These are phyloP conservation scores for Flabesymbios commensalis DNA, from an alignment of 2,888 invertebrate genomes.

Conservation along the genomic window DNA sequence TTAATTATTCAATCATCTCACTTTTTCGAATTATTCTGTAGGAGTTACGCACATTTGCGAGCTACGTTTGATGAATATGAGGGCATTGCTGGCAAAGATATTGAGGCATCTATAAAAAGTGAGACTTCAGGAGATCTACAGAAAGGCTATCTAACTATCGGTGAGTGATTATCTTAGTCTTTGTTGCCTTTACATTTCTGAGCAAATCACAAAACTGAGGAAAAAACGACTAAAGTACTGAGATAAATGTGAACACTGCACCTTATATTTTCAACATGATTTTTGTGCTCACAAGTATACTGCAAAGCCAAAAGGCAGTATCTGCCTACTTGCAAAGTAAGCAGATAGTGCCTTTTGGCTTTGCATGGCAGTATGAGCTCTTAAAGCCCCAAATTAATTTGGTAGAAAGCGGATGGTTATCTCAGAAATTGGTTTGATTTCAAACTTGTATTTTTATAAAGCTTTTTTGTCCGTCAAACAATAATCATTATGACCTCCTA, in stretches of 20 bases:
- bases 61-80: conserved; percentile 76
- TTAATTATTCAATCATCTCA: too few relatives aligned
- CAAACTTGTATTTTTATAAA: not conserved
- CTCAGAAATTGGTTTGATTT: too few relatives aligned
- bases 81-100: conserved; percentile 72
- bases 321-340: too few relatives aligned
- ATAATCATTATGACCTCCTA: not conserved
- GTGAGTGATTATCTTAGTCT: conserved; percentile 32
- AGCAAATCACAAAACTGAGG: not conserved
- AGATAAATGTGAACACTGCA: too few relatives aligned
- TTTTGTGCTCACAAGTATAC: too few relatives aligned
- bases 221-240: too few relatives aligned
- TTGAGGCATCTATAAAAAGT: conserved; percentile 57
- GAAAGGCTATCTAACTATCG: conserved; percentile 56
- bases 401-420: too few relatives aligned
- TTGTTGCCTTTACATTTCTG: not conserved
- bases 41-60: conserved; percentile 78
- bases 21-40: conserved; percentile 17
- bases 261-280: too few relatives aligned
- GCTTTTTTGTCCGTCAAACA: not conserved
- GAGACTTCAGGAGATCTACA: conserved; percentile 61
- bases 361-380: too few relatives aligned
- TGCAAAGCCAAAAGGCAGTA: too few relatives aligned
- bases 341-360: too few relatives aligned
- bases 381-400: too few relatives aligned